Percentiles rank a stretch among this genome's conserved stretches.
phyloP scores from a whole-genome alignment of 2,113 vertebrate genomes.

The Garra rufa region DNA sequence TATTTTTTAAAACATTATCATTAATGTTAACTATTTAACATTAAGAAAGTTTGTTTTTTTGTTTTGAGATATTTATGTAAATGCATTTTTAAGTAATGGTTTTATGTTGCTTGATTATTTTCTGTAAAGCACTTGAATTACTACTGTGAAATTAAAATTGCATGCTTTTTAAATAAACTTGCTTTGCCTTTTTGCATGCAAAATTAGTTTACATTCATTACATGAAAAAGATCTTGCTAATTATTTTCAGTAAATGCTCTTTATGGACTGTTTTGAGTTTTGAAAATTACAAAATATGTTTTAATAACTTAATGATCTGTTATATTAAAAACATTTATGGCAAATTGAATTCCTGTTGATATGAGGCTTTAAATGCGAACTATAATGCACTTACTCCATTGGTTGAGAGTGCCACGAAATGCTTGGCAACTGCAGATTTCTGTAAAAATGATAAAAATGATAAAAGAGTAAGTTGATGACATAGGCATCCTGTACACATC shows the following conservation, averaged over 20 bases:
- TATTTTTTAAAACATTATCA: too few species aligned
- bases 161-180: not conserved
- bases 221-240: not conserved
- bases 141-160: not conserved
- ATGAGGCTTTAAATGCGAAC: not conserved
- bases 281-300: not conserved
- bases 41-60: too few species aligned
- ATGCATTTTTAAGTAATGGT: not conserved
- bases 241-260: not conserved
- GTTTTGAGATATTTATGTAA: not conserved
- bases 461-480: not conserved
- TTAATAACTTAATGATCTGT: not conserved
- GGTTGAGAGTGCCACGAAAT: constrained; percentile 97
- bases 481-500: not conserved
- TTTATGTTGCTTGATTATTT: not conserved
- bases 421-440: constrained; percentile 92
- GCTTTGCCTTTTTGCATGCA: not conserved
- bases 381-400: constrained; percentile 85
- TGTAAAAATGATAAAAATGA: constrained; percentile 65
- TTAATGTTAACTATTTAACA: too few species aligned
- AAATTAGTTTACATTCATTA: too few species aligned
- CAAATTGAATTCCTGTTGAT: not conserved
- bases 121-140: not conserved
- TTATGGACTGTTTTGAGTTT: not conserved
- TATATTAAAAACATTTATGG: not conserved